A percentile compares a stretch with the other conserved stretches of the same genome.
phyloP scores from a whole-genome alignment of 2,888 invertebrate species.

The Drosophila rubida region DNA sequence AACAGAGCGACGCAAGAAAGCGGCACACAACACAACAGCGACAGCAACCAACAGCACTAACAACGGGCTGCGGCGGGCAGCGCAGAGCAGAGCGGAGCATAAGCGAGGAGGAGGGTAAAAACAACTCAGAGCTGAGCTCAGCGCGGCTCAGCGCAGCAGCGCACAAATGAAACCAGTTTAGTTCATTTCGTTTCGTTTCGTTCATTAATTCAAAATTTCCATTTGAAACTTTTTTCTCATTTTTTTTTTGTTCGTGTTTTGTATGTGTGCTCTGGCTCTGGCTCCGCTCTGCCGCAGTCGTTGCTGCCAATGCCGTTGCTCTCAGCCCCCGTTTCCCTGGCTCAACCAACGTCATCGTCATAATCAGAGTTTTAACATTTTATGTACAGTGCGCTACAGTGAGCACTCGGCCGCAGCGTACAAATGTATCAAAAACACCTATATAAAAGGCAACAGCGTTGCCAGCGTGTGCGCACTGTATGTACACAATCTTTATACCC shows the following conservation, averaged over 20 bases:
- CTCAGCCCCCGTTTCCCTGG: conserved; percentile 41
- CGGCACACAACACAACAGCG: conserved; percentile 63
- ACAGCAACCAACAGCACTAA: conserved; percentile 40
- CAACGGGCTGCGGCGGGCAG: conserved; percentile 23
- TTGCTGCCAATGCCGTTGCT: conserved; percentile 61
- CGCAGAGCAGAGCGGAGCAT: conserved; percentile 12
- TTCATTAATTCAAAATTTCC: conserved; percentile 84
- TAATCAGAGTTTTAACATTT: conserved; percentile 79
- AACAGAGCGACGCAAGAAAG: conserved; percentile 81
- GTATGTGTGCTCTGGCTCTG: conserved; percentile 58
- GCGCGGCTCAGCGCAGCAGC: conserved; percentile 67
- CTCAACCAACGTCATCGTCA: conserved; percentile 68
- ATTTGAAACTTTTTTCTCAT: conserved; percentile 81
- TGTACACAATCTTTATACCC: conserved; percentile 57
- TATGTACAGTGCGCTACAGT: conserved; percentile 72
- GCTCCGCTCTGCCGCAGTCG: conserved; percentile 59
- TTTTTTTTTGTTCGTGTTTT: conserved; percentile 28
- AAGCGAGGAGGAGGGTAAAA: conserved; percentile 56
- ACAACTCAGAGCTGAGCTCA: conserved; percentile 73
- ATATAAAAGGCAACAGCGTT: conserved; percentile 5
- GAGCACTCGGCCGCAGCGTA: conserved; percentile 8
- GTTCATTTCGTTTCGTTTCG: conserved; percentile 82
- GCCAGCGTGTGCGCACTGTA: conserved; percentile 47
- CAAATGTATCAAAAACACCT: conserved; percentile 5
- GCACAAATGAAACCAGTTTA: conserved; percentile 82